Evolutionary conservation across 2,797 vertebrate species (phyloP).

Genomic region (Cuniculus paca): DNA sequence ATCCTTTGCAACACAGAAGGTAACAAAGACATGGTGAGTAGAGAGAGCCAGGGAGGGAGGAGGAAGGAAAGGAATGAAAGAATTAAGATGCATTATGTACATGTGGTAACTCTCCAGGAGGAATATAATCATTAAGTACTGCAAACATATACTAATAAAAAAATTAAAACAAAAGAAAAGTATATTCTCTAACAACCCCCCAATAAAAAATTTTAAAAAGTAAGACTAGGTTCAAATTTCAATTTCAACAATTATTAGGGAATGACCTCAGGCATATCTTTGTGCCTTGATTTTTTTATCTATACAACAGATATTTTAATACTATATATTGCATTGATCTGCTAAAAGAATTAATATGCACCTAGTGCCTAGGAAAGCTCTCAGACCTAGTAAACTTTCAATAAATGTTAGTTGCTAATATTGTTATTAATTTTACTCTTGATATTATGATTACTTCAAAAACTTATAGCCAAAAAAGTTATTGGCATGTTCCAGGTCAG

Average conservation of each 20-base stretch:
- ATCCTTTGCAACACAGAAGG: background rate
- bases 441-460: background rate
- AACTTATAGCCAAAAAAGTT: background rate
- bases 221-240: background rate
- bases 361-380: background rate
- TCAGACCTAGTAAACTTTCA: background rate
- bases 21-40: background rate
- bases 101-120: background rate
- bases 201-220: background rate
- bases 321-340: background rate
- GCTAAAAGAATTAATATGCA: background rate
- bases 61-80: background rate
- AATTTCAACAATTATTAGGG: background rate
- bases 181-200: background rate
- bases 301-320: background rate
- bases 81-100: background rate
- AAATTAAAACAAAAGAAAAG: background rate
- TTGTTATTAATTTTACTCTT: background rate
- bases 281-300: background rate
- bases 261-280: background rate
- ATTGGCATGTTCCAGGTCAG: background rate
- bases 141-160: background rate
- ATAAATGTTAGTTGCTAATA: background rate
- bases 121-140: background rate
- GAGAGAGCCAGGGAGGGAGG: background rate